Percentiles rank a stretch among this genome's conserved stretches.
These are phyloP conservation scores for Cryptophagus acutangulus DNA, from an alignment of 2,888 invertebrate genomes.

Conservation along the genomic window DNA sequence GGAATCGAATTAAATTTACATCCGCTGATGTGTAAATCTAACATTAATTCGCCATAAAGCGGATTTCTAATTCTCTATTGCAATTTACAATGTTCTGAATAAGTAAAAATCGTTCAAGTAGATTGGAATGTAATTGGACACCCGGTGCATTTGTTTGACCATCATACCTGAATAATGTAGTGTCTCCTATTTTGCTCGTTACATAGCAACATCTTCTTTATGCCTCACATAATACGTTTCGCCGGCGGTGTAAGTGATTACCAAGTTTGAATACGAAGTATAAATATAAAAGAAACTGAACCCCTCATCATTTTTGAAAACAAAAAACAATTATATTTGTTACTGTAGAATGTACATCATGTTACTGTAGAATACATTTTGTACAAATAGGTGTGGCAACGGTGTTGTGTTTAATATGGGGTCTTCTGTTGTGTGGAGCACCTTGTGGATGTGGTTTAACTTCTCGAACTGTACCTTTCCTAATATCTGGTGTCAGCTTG, in stretches of 20 bases:
- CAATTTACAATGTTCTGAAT: too few species aligned
- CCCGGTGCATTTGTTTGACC: conserved; percentile 11
- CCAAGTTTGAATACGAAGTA: conserved; percentile 22
- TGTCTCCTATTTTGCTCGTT: conserved; percentile 16
- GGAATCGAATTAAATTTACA: too few species aligned
- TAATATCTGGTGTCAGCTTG: conserved; percentile 51
- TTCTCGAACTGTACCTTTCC: conserved; percentile 40
- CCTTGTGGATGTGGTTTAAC: conserved; percentile 46
- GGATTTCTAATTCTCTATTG: too few species aligned
- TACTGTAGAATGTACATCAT: too few species aligned
- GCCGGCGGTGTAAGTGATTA: conserved; percentile 28
- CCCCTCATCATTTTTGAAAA: too few species aligned
- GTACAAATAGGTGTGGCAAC: conserved; percentile 45
- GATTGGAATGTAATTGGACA: too few species aligned
- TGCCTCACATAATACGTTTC: conserved; percentile 28
- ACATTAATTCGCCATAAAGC: too few species aligned
- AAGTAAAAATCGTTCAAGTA: too few species aligned
- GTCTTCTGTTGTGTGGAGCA: conserved; percentile 50
- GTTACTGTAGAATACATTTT: too few species aligned
- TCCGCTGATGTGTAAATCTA: too few species aligned
- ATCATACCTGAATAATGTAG: conserved; percentile 23
- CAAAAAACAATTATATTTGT: too few species aligned
- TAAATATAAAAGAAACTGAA: conserved; percentile 13
- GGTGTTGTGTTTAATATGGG: conserved; percentile 50
- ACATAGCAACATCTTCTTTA: conserved; percentile 18